Evolutionary conservation across 2,888 invertebrate species (phyloP), one percentile per base, ranked within the genome.

Genomic region (Cheilosia pagana): DNA sequence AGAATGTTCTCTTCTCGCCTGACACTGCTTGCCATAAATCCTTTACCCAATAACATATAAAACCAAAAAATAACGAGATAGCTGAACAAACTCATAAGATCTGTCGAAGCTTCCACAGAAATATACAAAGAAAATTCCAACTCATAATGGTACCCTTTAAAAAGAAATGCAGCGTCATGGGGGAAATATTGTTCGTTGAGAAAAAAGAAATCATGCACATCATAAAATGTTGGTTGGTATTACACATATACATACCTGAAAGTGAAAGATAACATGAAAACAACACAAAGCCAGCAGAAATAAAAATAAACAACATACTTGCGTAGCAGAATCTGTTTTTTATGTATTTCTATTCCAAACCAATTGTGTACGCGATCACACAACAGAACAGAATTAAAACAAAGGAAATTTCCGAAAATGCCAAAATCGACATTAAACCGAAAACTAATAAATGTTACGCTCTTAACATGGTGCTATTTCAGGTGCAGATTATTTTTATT

Each of bases 401-500:
- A 72, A 62, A 53, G 53, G 60, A 43, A 31, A 43, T 55, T 14
- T 52, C 60, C 25, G 59, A 50, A 71, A 59, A 35, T 59, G 43
- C 10, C 60, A 50, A 72, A 53, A 53, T 53, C 31, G 43, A 43
- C 53, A 72, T 62, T 55, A 63, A 72, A 62, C 23, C 62, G 16
- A 31, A 60, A 63, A 72, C 72, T 72, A 62, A 72, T 72, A 72
- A 63, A 72, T 55, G 55, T 28, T 55, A 41, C 41, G 67, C 53
- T 53, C 50, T 35, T 53, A 16, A 50, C 62, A 28, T 53, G 12
- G 43, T 55, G 41, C 52, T 21, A 62, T 62, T 72, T 53, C 62
- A 72, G 72, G 72, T 63, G 62, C 53, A 63, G 62, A 62, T 72
- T 72, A 72, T 72, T 72, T 72, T 72, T 62, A 72, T 62, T 62